Conservation (phyloP, 2,888 invertebrate genomes). For the Oscheius myriophilus region DNA sequence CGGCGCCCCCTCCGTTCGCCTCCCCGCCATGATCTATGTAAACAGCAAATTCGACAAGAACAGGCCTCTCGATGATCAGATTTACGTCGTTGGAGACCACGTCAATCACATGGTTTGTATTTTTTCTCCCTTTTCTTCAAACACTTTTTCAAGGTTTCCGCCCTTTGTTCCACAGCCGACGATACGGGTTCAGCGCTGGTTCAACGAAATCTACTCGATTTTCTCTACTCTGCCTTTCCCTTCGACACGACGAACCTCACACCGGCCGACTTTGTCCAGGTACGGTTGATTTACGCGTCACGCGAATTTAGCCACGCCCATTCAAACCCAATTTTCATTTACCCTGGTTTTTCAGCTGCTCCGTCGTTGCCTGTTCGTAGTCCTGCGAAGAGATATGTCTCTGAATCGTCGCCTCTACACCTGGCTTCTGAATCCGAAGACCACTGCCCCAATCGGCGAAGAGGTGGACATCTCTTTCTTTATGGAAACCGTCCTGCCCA, state of each 20-base stretch:
- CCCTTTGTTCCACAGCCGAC: slow-evolving; percentile 83
- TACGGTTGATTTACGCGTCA: slow-evolving; percentile 12
- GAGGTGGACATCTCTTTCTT: slow-evolving; percentile 50
- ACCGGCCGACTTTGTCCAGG: slow-evolving; percentile 60
- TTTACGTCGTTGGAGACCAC: slow-evolving; percentile 84
- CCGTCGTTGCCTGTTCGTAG: slow-evolving; percentile 74
- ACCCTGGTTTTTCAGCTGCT: slow-evolving; percentile 55
- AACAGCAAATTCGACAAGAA: slow-evolving; percentile 84
- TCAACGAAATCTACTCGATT: slow-evolving; percentile 85
- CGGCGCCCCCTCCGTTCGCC: slow-evolving; percentile 82
- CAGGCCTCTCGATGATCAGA: slow-evolving; percentile 82
- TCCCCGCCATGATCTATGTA: slow-evolving; percentile 84
- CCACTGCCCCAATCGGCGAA: slow-evolving; percentile 37
- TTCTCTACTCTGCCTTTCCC: slow-evolving; percentile 84
- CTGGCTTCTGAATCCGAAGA: slow-evolving; percentile 77
- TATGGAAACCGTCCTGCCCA: slow-evolving; percentile 42
- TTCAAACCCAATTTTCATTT: not conserved
- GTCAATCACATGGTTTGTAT: slow-evolving; percentile 82
- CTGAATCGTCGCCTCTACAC: slow-evolving; percentile 85
- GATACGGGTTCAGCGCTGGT: slow-evolving; percentile 79
- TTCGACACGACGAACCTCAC: slow-evolving; percentile 79
- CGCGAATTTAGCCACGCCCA: not conserved
- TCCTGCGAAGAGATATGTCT: slow-evolving; percentile 87
- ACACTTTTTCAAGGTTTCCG: slow-evolving; percentile 77
- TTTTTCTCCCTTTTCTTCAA: not conserved